A percentile compares a stretch with the other conserved stretches of the same genome.
These are phyloP conservation scores for Spinus pinus DNA, from an alignment of 2,797 vertebrate genomes.

Conservation along the genomic window DNA sequence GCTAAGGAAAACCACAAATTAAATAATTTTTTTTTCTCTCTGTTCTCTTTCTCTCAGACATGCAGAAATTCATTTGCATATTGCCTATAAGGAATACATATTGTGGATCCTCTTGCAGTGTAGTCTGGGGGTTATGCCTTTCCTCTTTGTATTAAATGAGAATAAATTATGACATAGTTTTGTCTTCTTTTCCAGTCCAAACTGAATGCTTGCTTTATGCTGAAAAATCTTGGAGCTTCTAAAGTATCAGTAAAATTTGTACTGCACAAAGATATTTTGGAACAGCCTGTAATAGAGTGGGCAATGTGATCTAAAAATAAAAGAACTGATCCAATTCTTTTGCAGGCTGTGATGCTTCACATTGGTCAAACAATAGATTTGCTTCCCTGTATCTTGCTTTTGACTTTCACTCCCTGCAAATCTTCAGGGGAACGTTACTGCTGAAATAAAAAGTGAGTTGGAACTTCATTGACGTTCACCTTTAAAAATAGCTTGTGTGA, in stretches of 20 bases:
- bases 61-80: not conserved
- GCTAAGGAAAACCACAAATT: not conserved
- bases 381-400: not conserved
- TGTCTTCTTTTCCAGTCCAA: not conserved
- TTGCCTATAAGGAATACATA: not conserved
- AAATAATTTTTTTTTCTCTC: not conserved
- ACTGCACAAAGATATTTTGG: not conserved
- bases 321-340: not conserved
- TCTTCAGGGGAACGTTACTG: not conserved
- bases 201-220: not conserved
- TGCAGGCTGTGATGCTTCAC: not conserved
- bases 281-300: not conserved
- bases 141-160: not conserved
- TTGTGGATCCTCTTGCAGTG: not conserved
- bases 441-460: not conserved
- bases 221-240: not conserved
- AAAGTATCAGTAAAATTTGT: not conserved
- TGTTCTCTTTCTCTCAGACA: not conserved
- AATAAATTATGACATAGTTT: not conserved
- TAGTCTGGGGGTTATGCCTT: not conserved
- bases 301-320: not conserved
- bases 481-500: slow-evolving; percentile 23
- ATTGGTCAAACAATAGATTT: not conserved
- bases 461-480: not conserved
- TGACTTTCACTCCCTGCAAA: slow-evolving; percentile 32